These are phyloP conservation scores for Mormoops blainvillei DNA, from an alignment of 2,113 vertebrate species.

Conservation along the genomic window DNA sequence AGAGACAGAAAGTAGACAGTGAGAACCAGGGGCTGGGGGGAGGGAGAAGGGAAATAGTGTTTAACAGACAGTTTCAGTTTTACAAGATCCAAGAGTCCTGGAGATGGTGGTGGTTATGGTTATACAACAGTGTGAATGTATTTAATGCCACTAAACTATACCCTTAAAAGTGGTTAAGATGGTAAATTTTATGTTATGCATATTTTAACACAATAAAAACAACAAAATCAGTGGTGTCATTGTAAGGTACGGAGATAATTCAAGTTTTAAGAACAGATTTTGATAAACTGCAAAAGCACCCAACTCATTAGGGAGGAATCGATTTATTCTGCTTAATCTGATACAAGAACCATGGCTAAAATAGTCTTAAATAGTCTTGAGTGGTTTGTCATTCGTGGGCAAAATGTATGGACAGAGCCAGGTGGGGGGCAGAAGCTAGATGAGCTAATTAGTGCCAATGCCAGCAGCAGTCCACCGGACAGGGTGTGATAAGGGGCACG, in stretches of 20 bases:
- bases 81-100: rapidly evolving
- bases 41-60: rapidly evolving
- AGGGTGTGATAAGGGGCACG: background rate
- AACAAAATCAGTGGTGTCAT: background rate
- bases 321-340: background rate
- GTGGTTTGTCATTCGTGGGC: background rate
- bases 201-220: background rate
- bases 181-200: background rate
- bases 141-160: too few relatives aligned
- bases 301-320: background rate
- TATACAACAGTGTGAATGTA: background rate
- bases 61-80: background rate
- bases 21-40: rapidly evolving
- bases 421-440: background rate
- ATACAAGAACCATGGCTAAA: background rate
- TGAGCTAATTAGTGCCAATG: background rate
- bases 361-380: background rate
- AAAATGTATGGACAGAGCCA: background rate
- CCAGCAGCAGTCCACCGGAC: background rate
- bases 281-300: background rate
- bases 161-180: background rate
- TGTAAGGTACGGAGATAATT: background rate
- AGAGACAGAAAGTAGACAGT: too few relatives aligned
- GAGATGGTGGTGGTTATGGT: background rate
- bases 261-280: background rate